Base-by-base conservation (phyloP, 2,888 invertebrate species). In the Lathronympha strigana region DNA sequence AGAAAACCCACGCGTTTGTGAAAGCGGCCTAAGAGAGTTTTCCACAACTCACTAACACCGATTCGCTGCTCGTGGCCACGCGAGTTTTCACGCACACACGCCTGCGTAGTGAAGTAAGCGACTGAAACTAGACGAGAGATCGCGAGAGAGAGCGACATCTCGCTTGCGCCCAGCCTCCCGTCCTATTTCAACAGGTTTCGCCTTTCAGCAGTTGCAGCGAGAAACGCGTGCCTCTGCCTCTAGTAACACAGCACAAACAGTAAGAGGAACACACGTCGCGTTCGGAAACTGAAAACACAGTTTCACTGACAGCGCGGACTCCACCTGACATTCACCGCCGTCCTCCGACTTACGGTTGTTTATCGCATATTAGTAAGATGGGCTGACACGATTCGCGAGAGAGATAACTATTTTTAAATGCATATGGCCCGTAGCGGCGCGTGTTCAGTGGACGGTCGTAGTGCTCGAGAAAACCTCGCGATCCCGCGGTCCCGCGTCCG, bases 141-240 rank as follows among this genome's bases (percentile, higher is more conserved):
- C 64, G 77, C 68, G 77, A 74, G 75, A 80, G 61, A 38, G 67
- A 51, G 8, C 54, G 62, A 68, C 72, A 71, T 90, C 90, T 79
- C 84, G 60, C 75, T 92, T 84, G 72, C 83, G 68, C 90, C 64
- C 83, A 79, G 83, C 81, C 80, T 80, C 81, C 85, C 74, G 82
- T 89, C 86, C 89, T 83, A 91, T 90, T 91, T 91, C 92, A 92
- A 92, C 92, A 92, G 92, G 92, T 92, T 91, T 90, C 89, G 86
- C 87, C 83, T 92, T 89, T 91, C 90, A 91, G 87, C 82, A 80
- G 83, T 86, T 86, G 88, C 90, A 89, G 86, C 74, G 74, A 81
- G 78, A 84, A 86, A 83, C 86, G 88, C 89, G 90, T 90, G 88
- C 85, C 67, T 43, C 62, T 66, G 63, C 60, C 88, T 83, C 84